Percentiles rank a stretch among this genome's conserved stretches.
Conservation (phyloP, 2,113 vertebrate genomes). For the Hydrolagus affinis region DNA sequence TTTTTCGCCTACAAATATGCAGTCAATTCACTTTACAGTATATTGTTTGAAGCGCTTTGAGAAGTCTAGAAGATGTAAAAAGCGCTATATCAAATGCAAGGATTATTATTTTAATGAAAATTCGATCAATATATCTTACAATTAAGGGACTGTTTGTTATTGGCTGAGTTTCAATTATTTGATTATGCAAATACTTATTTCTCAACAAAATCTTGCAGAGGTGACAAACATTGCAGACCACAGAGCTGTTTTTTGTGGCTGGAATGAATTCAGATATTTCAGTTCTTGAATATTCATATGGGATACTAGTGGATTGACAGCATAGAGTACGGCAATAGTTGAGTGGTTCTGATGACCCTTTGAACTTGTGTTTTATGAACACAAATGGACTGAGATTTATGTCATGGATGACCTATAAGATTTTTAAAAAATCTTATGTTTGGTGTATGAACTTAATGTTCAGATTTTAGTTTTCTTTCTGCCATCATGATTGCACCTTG, state of each 20-base stretch:
- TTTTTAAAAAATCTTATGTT: neutral
- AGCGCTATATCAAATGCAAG: no score
- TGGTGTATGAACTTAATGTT: slow-evolving; percentile 14
- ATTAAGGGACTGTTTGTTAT: neutral
- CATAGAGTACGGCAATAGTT: neutral
- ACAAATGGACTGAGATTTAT: no score
- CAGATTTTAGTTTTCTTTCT: neutral
- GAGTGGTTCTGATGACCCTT: slow-evolving; percentile 14
- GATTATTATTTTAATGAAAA: no score
- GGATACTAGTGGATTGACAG: neutral
- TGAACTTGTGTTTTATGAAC: neutral
- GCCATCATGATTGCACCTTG: neutral
- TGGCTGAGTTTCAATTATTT: neutral
- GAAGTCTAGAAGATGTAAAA: no score
- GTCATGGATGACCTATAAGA: no score
- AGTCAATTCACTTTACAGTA: no score
- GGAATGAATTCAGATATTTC: neutral
- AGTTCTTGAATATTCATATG: neutral
- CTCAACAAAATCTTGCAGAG: no score
- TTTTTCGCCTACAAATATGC: no score
- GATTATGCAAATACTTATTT: neutral
- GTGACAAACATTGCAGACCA: neutral
- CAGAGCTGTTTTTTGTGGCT: neutral
- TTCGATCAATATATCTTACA: neutral
- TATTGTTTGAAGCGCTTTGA: no score